These are phyloP conservation scores for Oligia latruncula DNA, from an alignment of 2,888 invertebrate genomes.

Conservation along the genomic window DNA sequence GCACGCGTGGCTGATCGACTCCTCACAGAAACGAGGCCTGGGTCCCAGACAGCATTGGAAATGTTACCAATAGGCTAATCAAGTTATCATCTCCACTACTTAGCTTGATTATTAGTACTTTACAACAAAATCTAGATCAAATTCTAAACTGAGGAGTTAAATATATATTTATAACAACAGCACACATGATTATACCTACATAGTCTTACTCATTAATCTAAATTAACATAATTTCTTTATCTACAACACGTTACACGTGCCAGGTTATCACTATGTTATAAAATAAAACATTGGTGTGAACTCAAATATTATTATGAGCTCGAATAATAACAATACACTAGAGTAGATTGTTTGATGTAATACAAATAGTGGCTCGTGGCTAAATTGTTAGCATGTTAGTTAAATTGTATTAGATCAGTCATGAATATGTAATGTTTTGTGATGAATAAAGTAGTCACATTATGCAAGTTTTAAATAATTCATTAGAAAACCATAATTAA, in stretches of 20 bases:
- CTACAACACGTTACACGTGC: slow-evolving; percentile 32
- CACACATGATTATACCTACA: no score
- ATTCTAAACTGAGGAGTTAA: no score
- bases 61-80: background rate
- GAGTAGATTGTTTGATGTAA: slow-evolving; percentile 26
- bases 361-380: slow-evolving; percentile 8
- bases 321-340: slow-evolving; percentile 20
- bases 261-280: slow-evolving; percentile 32
- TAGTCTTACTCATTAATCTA: background rate
- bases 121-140: no score
- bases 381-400: background rate
- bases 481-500: background rate
- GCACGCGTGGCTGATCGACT: background rate
- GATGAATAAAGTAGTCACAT: background rate
- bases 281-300: slow-evolving; percentile 18
- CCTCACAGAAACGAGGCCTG: background rate
- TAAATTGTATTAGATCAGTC: background rate
- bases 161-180: no score
- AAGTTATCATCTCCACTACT: background rate
- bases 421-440: no score
- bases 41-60: background rate
- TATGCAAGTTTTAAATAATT: background rate
- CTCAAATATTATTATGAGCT: slow-evolving; percentile 38
- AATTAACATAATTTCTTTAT: background rate
- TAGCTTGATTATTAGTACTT: background rate